These are phyloP conservation scores for Ictalurus punctatus DNA, from an alignment of 2,113 vertebrate genomes.

Conservation along the genomic window DNA sequence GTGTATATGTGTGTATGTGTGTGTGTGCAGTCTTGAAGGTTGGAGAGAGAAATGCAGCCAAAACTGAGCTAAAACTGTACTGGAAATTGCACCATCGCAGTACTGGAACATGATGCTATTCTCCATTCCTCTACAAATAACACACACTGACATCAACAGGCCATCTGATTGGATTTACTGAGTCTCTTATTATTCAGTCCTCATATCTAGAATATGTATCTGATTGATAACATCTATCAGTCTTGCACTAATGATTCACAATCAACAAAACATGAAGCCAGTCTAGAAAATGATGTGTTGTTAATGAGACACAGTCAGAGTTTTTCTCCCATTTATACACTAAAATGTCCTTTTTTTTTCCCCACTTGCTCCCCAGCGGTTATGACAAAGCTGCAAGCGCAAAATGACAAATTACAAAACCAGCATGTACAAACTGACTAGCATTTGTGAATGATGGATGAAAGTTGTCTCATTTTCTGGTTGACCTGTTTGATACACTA, in stretches of 20 bases:
- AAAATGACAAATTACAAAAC: constrained; percentile 31
- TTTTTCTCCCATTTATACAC: constrained; percentile 40
- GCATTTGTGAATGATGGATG: constrained; percentile 20
- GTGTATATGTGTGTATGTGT: neutral
- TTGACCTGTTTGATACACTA: constrained; percentile 47
- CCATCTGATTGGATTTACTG: constrained; percentile 39
- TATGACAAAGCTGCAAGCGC: constrained; percentile 39
- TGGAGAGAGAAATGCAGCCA: constrained; percentile 21
- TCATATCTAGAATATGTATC: constrained; percentile 24
- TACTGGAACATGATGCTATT: constrained; percentile 20
- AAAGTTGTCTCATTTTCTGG: neutral
- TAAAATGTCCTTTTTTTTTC: constrained; percentile 49
- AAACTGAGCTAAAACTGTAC: constrained; percentile 6
- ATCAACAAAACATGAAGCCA: constrained; percentile 37
- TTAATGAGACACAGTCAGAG: constrained; percentile 44
- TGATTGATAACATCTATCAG: constrained; percentile 17
- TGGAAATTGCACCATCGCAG: constrained; percentile 21
- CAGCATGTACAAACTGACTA: constrained; percentile 17
- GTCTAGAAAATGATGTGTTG: constrained; percentile 22
- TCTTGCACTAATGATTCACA: constrained; percentile 22
- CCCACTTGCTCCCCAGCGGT: constrained; percentile 31
- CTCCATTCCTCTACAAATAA: neutral
- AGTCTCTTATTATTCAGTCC: constrained; percentile 27
- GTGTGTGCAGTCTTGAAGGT: neutral
- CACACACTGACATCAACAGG: constrained; percentile 12